Base-by-base conservation (phyloP, 2,888 invertebrate species). In the Autographa pulchrina region DNA sequence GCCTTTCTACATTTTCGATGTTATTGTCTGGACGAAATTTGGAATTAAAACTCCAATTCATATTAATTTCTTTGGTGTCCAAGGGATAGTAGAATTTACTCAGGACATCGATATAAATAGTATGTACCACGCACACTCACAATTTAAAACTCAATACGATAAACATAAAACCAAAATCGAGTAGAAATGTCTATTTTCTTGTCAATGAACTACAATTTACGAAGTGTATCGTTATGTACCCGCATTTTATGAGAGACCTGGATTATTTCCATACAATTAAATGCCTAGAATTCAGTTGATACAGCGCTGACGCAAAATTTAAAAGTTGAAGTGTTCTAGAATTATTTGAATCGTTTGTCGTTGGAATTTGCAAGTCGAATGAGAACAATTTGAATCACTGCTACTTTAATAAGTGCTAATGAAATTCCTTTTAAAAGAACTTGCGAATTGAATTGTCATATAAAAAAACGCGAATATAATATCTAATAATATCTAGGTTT, bases 361-460 rank as follows among this genome's bases (percentile, higher is more conserved):
- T 62, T 38, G 20, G 58, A 62, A 75, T 65, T 65, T 38, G 59
- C 2, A 60, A 43, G 38, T 32, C 43, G 54, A 62, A 78, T n/a
- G 52, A 18, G 16, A 58, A 54, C 18, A 67, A 61, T 64, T 58
- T 62, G 11, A 62, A 31, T 62, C 0, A 9, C 9, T 25, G 18
- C 38, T 43, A 65, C 41, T 76, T 77, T 52, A 63, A 60, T 52
- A 65, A 59, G 43, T 18, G 25, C 18, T 31, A 60, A 56, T 62
- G 58, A 77, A 61, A 68, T 63, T 60, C 56, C 62, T 78, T 63
- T 74, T 52, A 48, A 52, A 14, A 18, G 52, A 63, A 78, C 48
- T 78, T 65, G 35, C 1, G 56, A 68, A 56, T 63, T 62, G 18
- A 48, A 62, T 56, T 43, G 31, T 16, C 20, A 13, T 20, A 52